A percentile compares a stretch with the other conserved stretches of the same genome.
Evolutionary conservation across 2,797 vertebrate species (phyloP).

Genomic region (Leucoraja ocellata): DNA sequence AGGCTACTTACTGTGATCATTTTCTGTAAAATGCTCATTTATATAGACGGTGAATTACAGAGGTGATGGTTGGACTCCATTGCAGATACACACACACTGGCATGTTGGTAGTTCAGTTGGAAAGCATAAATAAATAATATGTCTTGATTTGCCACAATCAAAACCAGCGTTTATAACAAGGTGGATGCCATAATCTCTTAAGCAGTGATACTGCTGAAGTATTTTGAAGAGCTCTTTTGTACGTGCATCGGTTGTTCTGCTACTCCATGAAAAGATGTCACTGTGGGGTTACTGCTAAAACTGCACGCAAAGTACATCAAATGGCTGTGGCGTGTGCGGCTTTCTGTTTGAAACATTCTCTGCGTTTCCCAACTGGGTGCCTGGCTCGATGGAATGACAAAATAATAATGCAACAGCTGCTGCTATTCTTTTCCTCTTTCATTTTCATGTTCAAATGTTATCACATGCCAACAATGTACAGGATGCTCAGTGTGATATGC

Average conservation of each 20-base stretch:
- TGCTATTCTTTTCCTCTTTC: background rate
- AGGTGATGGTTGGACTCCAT: background rate
- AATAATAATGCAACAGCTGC: constrained; percentile 31
- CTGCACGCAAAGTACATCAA: background rate
- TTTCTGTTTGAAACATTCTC: constrained; percentile 25
- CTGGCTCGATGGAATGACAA: constrained; percentile 22
- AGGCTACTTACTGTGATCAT: background rate
- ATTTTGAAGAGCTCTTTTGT: background rate
- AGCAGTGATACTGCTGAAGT: background rate
- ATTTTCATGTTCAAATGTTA: constrained; percentile 31
- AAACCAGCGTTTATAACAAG: background rate
- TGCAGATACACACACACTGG: background rate
- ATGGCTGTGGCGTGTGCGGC: background rate
- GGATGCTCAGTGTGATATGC: background rate
- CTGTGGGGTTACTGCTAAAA: constrained; percentile 6
- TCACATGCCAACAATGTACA: constrained; percentile 14
- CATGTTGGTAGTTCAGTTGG: background rate
- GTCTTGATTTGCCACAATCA: background rate
- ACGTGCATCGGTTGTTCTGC: background rate
- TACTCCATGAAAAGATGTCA: background rate
- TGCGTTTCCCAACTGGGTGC: constrained; percentile 10
- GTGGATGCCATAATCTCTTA: background rate
- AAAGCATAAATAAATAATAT: background rate
- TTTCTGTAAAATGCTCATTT: background rate
- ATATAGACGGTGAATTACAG: background rate